Base-by-base conservation (phyloP, 2,888 invertebrate species). In the Lutraria lutraria region DNA sequence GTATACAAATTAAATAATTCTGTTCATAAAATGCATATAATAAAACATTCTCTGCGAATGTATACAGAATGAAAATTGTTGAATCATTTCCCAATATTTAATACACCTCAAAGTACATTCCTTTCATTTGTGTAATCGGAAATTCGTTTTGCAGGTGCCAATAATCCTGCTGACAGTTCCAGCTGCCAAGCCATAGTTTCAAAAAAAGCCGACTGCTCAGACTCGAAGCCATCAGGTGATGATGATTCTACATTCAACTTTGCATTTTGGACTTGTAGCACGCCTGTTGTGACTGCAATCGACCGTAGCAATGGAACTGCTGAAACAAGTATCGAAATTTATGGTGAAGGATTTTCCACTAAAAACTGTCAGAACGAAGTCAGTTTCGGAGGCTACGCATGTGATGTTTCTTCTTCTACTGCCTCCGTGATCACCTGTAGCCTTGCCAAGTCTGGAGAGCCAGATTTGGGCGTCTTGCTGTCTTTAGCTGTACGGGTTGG, bases 351-450 rank as follows among this genome's bases (percentile, higher is more conserved):
- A 3, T 92, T 95, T 53, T 92, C 94, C 12, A 68, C 87, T 0
- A 86, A 85, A 3, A 83, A 84, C 13, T 95, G 95, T 87, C 93
- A 93, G 68, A 95, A 95, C 86, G 94, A 95, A 86, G 88, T 95
- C 34, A 88, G 31, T 0, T 90, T 94, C 76, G 94, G 92, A 0
- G 88, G 88, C 81, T 87, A 84, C 63, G 81, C 80, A 21, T 93
- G 93, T 80, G 68, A 54, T 25, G 90, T 92, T 13, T 84, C 89
- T 15, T 86, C 87, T 0, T 85, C 92, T 0, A 79, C 89, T 21
- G 68, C 81, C 2, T 81, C 85, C 0, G 60, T 60, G 29, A 81
- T 94, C 0, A 88, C 86, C 13, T 93, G 93, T 53, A 90, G n/a
- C 0, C 85, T 94, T 53, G 92, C 89, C 4, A 88, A 89, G 13